These are phyloP conservation scores for Stichodactyla mertensii DNA, from an alignment of 64 coral and sea anemone genomes.

Conservation along the genomic window DNA sequence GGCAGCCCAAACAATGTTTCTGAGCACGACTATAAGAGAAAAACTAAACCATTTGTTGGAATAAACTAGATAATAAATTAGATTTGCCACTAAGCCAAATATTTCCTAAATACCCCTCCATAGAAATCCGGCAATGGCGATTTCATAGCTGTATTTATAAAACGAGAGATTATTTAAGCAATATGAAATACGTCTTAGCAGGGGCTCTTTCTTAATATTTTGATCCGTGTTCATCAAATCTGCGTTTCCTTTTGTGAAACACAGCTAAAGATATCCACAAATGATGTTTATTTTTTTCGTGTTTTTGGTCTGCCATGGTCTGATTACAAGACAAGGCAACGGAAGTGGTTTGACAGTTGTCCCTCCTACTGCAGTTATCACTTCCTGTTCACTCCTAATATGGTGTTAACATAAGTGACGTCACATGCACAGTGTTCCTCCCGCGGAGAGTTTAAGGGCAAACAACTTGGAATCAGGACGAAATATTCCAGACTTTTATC, in stretches of 20 bases:
- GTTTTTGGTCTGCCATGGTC: not conserved
- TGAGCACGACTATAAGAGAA: too few species aligned
- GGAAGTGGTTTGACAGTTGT: constrained; percentile 8
- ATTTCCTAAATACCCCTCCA: too few species aligned
- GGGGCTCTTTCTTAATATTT: too few species aligned
- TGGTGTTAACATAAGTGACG: not conserved
- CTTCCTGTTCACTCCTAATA: constrained; percentile 11
- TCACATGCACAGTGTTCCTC: constrained; percentile 11
- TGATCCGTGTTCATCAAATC: not conserved
- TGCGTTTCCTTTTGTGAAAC: not conserved
- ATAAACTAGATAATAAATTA: too few species aligned
- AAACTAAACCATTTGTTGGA: too few species aligned
- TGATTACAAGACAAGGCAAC: not conserved
- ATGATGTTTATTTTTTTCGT: not conserved
- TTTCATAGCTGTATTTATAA: too few species aligned
- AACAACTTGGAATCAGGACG: not conserved
- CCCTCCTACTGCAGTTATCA: constrained; percentile 1
- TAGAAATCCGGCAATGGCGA: too few species aligned
- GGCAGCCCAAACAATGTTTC: too few species aligned
- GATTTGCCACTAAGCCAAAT: too few species aligned
- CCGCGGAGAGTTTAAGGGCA: not conserved
- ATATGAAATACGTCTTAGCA: too few species aligned
- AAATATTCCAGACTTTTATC: not conserved
- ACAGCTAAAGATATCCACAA: too few species aligned
- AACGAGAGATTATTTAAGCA: too few species aligned